A percentile compares a stretch with the other conserved stretches of the same genome.
Evolutionary conservation across 1,140 invertebrate species (phyloP).

Genomic region (Drosophila virilis): DNA sequence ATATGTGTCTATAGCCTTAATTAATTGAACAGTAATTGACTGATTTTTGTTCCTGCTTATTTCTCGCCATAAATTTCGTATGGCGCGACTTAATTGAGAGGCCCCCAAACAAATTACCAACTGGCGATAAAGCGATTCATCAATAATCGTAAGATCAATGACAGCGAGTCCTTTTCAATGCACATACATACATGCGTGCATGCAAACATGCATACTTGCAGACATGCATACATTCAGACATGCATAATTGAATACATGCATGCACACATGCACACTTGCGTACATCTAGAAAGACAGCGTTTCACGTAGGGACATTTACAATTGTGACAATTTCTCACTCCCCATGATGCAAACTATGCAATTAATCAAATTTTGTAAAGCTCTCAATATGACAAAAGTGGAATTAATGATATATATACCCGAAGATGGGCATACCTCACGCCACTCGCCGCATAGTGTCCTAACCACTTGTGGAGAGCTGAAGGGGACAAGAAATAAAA

Average conservation of each 20-base stretch:
- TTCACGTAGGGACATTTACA: slow-evolving; percentile 42
- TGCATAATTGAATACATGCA: no score
- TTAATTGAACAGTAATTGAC: slow-evolving; percentile 11
- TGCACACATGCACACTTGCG: no score
- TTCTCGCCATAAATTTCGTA: slow-evolving; percentile 25
- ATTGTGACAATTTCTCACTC: slow-evolving; percentile 69
- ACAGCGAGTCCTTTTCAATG: slow-evolving; percentile 28
- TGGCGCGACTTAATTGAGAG: slow-evolving; percentile 36
- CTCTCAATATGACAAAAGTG: slow-evolving; percentile 68
- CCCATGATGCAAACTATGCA: slow-evolving; percentile 45
- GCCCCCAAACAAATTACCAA: slow-evolving; percentile 17
- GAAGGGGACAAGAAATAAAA: neutral
- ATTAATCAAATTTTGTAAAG: slow-evolving; percentile 60
- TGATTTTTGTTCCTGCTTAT: neutral
- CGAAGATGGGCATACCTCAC: slow-evolving; percentile 3
- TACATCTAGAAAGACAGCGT: neutral
- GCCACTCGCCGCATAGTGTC: slow-evolving; percentile 5
- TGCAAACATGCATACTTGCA: neutral
- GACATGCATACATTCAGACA: neutral
- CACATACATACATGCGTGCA: neutral
- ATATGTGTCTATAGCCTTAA: neutral
- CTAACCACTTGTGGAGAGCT: slow-evolving; percentile 19
- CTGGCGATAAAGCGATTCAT: slow-evolving; percentile 20
- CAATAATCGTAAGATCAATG: slow-evolving; percentile 32
- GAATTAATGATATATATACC: slow-evolving; percentile 61